A percentile compares a stretch with the other conserved stretches of the same genome.
These are phyloP conservation scores for Danio choprae DNA, from an alignment of 2,797 vertebrate species.

Conservation along the genomic window DNA sequence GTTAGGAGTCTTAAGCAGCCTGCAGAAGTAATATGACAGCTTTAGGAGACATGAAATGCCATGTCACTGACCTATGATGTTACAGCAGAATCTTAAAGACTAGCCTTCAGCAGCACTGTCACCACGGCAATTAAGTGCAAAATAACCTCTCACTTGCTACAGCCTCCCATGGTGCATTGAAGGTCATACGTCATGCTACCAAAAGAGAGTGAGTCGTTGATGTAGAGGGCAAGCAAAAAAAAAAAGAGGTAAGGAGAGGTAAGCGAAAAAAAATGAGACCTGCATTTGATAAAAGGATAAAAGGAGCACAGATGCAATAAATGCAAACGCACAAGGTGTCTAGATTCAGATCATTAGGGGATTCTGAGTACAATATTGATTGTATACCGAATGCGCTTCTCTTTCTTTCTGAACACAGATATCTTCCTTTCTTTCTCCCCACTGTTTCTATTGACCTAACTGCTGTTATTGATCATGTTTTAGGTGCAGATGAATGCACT, in stretches of 20 bases:
- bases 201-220: slow-evolving; percentile 17
- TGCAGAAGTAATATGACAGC: slow-evolving; percentile 39
- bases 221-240: slow-evolving; percentile 5
- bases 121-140: slow-evolving; percentile 51
- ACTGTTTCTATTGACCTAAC: slow-evolving; percentile 18
- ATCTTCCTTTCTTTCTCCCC: slow-evolving; percentile 10
- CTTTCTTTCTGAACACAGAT: not conserved
- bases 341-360: slow-evolving; percentile 22
- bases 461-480: slow-evolving; percentile 37
- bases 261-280: slow-evolving; percentile 13
- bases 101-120: slow-evolving; percentile 49
- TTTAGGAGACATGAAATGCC: slow-evolving; percentile 54
- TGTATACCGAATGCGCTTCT: slow-evolving; percentile 12
- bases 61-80: slow-evolving; percentile 57
- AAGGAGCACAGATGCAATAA: slow-evolving; percentile 15
- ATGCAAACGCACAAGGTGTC: slow-evolving; percentile 12
- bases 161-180: slow-evolving; percentile 50
- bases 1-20: slow-evolving; percentile 27
- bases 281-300: slow-evolving; percentile 5
- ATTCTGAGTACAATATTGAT: slow-evolving; percentile 31
- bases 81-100: slow-evolving; percentile 55
- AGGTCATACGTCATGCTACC: slow-evolving; percentile 43
- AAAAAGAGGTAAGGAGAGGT: not conserved
- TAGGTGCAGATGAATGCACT: not conserved
- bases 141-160: slow-evolving; percentile 58